phyloP scores from a whole-genome alignment of 1,140 invertebrate genomes.

The Drosophila sp. region DNA sequence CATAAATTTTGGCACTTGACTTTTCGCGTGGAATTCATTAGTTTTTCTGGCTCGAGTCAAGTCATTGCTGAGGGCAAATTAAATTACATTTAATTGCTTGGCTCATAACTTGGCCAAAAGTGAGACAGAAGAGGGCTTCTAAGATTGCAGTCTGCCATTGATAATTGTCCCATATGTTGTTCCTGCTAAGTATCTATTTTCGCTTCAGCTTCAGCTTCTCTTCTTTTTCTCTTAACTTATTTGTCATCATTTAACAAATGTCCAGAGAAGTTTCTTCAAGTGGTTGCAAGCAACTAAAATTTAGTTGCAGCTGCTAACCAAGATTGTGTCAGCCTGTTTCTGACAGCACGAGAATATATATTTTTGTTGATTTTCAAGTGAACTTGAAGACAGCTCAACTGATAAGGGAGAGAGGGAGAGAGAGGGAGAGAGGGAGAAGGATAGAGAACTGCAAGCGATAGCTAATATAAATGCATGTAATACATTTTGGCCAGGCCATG shows the following conservation, averaged over 20 bases:
- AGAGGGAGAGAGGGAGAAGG: neutral
- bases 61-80: conserved; percentile 62
- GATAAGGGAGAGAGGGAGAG: neutral
- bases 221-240: conserved; percentile 28
- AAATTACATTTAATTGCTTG: conserved; percentile 82
- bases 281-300: conserved; percentile 49
- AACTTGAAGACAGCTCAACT: conserved; percentile 11
- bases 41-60: conserved; percentile 56
- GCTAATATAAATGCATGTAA: conserved; percentile 72
- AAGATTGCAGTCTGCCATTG: conserved; percentile 46
- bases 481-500: conserved; percentile 41
- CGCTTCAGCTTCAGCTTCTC: conserved; percentile 29
- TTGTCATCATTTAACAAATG: conserved; percentile 74
- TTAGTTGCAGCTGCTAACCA: conserved; percentile 43
- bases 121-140: neutral
- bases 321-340: conserved; percentile 42
- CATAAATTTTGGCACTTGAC: conserved; percentile 63
- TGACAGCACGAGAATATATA: conserved; percentile 70
- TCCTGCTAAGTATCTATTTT: conserved; percentile 1
- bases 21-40: conserved; percentile 77
- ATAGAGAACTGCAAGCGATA: conserved; percentile 48
- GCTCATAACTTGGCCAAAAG: conserved; percentile 66
- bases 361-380: conserved; percentile 73
- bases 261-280: conserved; percentile 49
- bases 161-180: conserved; percentile 49